phyloP scores from a whole-genome alignment of 2,888 invertebrate species.

The Cordilura impudica region DNA sequence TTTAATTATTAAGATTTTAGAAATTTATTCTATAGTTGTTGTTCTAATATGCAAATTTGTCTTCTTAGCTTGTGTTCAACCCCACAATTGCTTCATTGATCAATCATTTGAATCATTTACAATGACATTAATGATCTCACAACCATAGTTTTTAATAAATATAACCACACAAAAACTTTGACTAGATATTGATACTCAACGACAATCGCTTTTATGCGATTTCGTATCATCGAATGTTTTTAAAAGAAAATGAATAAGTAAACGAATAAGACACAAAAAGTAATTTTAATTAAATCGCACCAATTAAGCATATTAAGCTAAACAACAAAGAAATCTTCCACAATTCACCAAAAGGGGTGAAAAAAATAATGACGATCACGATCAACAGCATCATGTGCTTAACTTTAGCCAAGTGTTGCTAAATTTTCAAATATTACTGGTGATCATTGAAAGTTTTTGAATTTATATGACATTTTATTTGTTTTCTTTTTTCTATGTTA shows the following conservation, averaged over 20 bases:
- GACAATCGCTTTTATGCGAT: conserved; percentile 26
- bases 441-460: background rate
- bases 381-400: background rate
- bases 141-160: conserved; percentile 50
- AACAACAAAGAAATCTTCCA: conserved; percentile 60
- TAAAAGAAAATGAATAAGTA: background rate
- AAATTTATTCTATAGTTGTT: too few relatives aligned
- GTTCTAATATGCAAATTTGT: conserved; percentile 36
- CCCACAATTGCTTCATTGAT: conserved; percentile 73
- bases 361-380: conserved; percentile 40
- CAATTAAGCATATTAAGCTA: conserved; percentile 72
- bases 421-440: conserved; percentile 4
- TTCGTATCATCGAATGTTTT: background rate
- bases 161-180: conserved; percentile 62
- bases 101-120: conserved; percentile 71
- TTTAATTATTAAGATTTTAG: background rate
- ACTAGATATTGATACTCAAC: conserved; percentile 63
- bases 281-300: conserved; percentile 78
- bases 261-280: conserved; percentile 65
- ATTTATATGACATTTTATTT: background rate
- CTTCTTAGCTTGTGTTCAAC: background rate
- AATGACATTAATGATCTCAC: conserved; percentile 72
- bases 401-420: background rate
- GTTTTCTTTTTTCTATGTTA: conserved; percentile 48
- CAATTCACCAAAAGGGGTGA: conserved; percentile 32